Evolutionary conservation across 2,888 invertebrate species (phyloP).

Genomic region (Notodonta ziczac): DNA sequence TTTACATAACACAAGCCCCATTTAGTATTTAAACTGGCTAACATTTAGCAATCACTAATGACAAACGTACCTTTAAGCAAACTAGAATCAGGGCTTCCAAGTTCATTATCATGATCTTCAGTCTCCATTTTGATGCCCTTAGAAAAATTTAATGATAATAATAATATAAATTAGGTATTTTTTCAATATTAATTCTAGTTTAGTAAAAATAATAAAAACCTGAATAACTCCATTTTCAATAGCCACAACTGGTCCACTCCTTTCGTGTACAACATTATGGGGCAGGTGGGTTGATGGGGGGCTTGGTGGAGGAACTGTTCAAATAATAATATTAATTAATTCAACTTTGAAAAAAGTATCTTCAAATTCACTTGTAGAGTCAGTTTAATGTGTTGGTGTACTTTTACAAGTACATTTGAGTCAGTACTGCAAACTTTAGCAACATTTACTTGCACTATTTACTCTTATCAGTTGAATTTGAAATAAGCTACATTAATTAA

Average conservation of each 20-base stretch:
- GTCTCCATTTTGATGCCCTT: slow-evolving; percentile 60
- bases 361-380: too few relatives aligned
- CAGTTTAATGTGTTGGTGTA: too few relatives aligned
- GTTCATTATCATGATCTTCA: slow-evolving; percentile 42
- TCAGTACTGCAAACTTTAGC: too few relatives aligned
- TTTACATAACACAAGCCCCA: background rate
- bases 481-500: slow-evolving; percentile 2
- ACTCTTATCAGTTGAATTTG: background rate
- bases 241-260: slow-evolving; percentile 69
- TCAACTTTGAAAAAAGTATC: too few relatives aligned
- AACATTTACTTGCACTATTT: background rate
- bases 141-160: slow-evolving; percentile 16
- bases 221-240: slow-evolving; percentile 80
- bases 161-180: background rate
- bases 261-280: slow-evolving; percentile 44
- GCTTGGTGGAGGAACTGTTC: slow-evolving; percentile 40
- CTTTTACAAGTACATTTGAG: too few relatives aligned
- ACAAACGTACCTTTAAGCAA: slow-evolving; percentile 42
- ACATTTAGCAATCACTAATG: too few relatives aligned
- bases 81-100: slow-evolving; percentile 30
- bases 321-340: slow-evolving; percentile 15
- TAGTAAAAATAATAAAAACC: slow-evolving; percentile 43
- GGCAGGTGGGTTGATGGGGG: slow-evolving; percentile 26
- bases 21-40: too few relatives aligned
- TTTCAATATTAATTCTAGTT: background rate